Evolutionary conservation across 2,113 vertebrate species (phyloP).

Genomic region (Psittacara wagleri): DNA sequence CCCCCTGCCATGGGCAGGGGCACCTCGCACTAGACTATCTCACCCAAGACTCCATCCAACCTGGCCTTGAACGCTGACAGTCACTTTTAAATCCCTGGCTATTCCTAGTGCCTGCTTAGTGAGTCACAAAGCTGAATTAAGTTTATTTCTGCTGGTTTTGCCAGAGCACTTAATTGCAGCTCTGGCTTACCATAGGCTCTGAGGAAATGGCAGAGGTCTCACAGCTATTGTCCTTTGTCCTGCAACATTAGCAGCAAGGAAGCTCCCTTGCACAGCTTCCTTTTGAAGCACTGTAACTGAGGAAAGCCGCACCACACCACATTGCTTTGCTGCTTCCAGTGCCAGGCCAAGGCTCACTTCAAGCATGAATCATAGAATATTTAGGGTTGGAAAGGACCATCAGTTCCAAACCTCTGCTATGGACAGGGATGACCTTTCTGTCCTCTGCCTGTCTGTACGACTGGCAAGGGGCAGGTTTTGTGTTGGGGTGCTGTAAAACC

Average conservation of each 20-base stretch:
- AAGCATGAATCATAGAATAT: neutral
- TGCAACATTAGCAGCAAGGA: neutral
- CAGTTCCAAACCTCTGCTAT: neutral
- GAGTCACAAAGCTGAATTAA: neutral
- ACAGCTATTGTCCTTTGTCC: constrained; percentile 29
- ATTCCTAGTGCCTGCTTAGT: neutral
- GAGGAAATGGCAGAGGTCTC: constrained; percentile 13
- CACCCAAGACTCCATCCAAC: neutral
- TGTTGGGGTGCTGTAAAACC: neutral
- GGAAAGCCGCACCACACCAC: neutral
- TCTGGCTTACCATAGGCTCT: neutral
- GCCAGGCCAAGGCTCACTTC: neutral
- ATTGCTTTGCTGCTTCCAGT: neutral
- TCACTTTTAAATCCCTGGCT: neutral
- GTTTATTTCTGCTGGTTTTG: neutral
- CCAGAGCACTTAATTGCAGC: neutral
- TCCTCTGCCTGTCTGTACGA: neutral
- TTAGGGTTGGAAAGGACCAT: neutral
- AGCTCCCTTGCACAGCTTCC: neutral
- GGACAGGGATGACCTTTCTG: neutral
- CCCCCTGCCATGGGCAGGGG: neutral
- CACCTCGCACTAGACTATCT: neutral
- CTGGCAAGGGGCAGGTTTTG: neutral
- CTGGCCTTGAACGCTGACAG: neutral
- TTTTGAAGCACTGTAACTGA: neutral